These are phyloP conservation scores for Myripristis jacobus DNA, from an alignment of 2,797 vertebrate species.

Conservation along the genomic window DNA sequence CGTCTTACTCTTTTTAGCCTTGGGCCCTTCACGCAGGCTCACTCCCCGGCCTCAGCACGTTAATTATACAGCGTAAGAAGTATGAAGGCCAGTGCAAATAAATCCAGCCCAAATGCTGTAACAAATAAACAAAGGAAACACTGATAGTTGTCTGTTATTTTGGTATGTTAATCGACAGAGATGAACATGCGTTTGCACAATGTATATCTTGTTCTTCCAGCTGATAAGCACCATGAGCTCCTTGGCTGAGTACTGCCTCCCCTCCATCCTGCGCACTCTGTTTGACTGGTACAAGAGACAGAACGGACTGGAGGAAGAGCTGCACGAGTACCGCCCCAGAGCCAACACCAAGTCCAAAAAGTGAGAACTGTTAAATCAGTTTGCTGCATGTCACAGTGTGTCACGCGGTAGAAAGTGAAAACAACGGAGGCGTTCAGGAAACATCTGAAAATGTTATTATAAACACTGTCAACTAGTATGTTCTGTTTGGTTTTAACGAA, in stretches of 20 bases:
- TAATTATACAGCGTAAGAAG: neutral
- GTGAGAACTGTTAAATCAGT: slow-evolving; percentile 73
- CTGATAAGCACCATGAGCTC: slow-evolving; percentile 98
- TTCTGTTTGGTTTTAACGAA: slow-evolving; percentile 20
- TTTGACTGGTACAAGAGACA: slow-evolving; percentile 99
- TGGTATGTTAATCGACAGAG: slow-evolving; percentile 59
- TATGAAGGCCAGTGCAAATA: slow-evolving; percentile 1
- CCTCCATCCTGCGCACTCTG: slow-evolving; percentile 95
- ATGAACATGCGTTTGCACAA: slow-evolving; percentile 52
- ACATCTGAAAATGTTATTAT: neutral
- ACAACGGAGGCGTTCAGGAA: neutral
- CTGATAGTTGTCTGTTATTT: slow-evolving; percentile 57
- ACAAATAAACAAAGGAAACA: slow-evolving; percentile 71
- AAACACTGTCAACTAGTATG: neutral
- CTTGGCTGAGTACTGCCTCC: slow-evolving; percentile 95
- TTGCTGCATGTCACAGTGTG: neutral
- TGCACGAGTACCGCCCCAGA: slow-evolving; percentile 94
- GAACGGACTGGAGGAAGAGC: slow-evolving; percentile 95
- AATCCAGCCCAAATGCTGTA: neutral
- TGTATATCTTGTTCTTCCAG: slow-evolving; percentile 74
- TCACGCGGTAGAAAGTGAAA: neutral
- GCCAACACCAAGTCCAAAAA: slow-evolving; percentile 97
- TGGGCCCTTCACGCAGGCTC: slow-evolving; percentile 5
- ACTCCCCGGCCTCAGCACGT: neutral
- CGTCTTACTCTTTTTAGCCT: no score